Base-by-base conservation (phyloP, 1,140 invertebrate species). In the Polypedilum vanderplanki region DNA sequence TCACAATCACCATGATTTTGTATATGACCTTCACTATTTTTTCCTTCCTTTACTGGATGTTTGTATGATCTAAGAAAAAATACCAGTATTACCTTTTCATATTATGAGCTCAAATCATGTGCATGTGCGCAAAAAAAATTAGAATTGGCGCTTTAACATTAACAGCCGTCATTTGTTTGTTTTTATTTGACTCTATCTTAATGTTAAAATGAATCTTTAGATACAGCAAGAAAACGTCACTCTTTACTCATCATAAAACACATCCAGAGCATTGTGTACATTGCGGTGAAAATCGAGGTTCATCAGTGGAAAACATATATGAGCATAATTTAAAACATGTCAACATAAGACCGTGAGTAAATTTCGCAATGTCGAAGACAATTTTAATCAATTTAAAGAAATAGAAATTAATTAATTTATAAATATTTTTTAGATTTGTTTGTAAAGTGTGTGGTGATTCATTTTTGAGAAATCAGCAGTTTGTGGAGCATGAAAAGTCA, bases 201-300 rank as follows among this genome's bases (percentile, higher is more conserved):
- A n/a, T n/a, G n/a, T n/a, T n/a, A n/a, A n/a, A n/a, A n/a, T n/a
- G n/a, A n/a, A n/a, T 70, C 18, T 70, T 18, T 18, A 70, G 65
- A 70, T 70, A 70, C 65, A 70, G 65, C 65, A 70, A 70, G 20
- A 70, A 70, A 18, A 70, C 65, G 7, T 70, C 65, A 18, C 65
- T 70, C 9, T 70, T 70, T 22, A 70, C 65, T 70, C 65, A 70
- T 20, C 65, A 70, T 18, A 70, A 70, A 22, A 70, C 65, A 4
- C 65, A 70, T 20, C 65, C 65, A 10, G 65, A 70, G 5, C 65
- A 70, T 70, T 70, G 65, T 12, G 65, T 70, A 8, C 65, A 70
- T 70, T 70, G 65, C 17, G 65, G 65, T 10, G 65, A 70, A 7
- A 70, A 70, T 70, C 65, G 65, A 5, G 65, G 65, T 5, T 70